Evolutionary conservation across 2,113 vertebrate genomes (phyloP), one percentile per base, ranked within the genome.

Genomic region (Takifugu flavidus): DNA sequence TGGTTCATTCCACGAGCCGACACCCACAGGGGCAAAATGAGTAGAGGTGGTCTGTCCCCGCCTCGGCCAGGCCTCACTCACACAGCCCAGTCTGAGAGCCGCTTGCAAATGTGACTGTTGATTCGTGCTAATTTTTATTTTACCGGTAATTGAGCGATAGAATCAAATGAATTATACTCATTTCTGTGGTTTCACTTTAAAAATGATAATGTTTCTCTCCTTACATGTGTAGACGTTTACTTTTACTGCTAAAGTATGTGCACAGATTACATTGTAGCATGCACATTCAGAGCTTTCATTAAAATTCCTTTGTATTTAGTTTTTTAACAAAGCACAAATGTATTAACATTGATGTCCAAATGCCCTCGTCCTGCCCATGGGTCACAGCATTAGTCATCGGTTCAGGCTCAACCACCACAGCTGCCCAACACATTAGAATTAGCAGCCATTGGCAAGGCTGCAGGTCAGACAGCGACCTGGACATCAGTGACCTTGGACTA

Each of bases 401-500:
- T 55, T 63, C 26, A 3, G 52, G 59, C 43, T 75, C 65, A 70
- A 64, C 77, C 74, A 60, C 25, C 20, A 54, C 47, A 47, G 60
- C 64, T 53, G 59, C 66, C 29, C 58, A 54, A 53, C 56, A 58
- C 67, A 87, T 84, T 87, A 86, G 75, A 63, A 80, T 84, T 78
- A 77, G 75, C 78, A 64, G 45, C 45, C 13, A 13, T 47, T n/a
- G 15, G 60, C 51, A 29, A 65, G 64, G 69, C 74, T 51, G 5
- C 13, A 49, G 72, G 72, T 80, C 60, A 72, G 45, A 59, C 67
- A 70, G 65, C 54, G 65, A 57, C 54, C 53, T 60, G 61, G 64
- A 50, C 67, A 71, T 77, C 56, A 34, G 43, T 81, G 82, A 87
- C 86, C 87, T 90, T 88, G 82, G 72, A 77, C 74, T 58, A 60